Base-by-base conservation (phyloP, 2,113 vertebrate species). In the Muntiacus reevesi region DNA sequence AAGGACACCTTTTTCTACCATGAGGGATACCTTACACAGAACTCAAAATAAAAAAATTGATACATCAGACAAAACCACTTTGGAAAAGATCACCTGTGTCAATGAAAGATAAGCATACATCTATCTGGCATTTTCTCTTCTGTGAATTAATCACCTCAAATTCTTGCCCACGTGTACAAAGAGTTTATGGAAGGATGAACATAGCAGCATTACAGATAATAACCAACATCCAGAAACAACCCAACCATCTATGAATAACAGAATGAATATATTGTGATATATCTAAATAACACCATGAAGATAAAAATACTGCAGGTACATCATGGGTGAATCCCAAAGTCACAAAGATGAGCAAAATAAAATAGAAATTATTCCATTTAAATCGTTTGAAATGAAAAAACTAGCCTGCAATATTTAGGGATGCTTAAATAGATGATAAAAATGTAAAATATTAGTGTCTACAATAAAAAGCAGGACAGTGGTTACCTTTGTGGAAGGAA, bases 131-230 rank as follows among this genome's bases (percentile, higher is more conserved):
- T 64, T 19, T 78, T 84, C 54, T 82, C 40, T 57, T 62, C 28
- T 27, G 23, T 47, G 25, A 76, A 43, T 57, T 60, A 88, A 28
- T 50, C 21, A 76, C 10, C 14, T 45, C 6, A 76, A 87, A 82
- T 62, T 9, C 12, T 17, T 67, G 12, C 21, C 2, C 16, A 21
- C 21, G 13, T 64, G 6, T 19, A 54, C 60, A 21, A 40, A 76
- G 81, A 82, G 28, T 67, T 78, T 2, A 17, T 8, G 57, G 40
- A 96, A 55, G 2, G 88, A 85, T 57, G 9, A 64, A 27, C 57
- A 81, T 0, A 84, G 45, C 7, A 62, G 23, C 52, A 36, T 25
- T 67, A 12, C 1, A 0, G 15, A 0, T 76, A 82, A 52, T 1
- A 89, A n/a, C 4, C 28, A 30, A 17, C 62, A 76, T 21, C 21